Evolutionary conservation across 2,797 vertebrate species (phyloP).

Genomic region (Heliangelus exortis): DNA sequence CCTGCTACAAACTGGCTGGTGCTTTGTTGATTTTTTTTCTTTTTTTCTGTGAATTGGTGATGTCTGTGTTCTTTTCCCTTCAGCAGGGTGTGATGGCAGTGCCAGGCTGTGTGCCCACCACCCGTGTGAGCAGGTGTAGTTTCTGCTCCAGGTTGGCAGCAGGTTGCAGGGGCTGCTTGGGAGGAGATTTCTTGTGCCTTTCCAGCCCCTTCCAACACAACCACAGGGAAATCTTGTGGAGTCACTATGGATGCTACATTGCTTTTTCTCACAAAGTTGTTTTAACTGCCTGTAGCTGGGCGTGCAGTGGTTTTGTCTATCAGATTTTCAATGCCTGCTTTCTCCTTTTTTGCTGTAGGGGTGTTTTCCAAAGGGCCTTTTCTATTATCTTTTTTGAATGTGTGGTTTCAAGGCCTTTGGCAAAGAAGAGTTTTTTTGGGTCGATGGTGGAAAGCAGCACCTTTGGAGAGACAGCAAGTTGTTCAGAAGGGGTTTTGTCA

Average conservation of each 20-base stretch:
- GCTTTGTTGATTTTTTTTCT: background rate
- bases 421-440: background rate
- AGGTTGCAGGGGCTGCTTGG: background rate
- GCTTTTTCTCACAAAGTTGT: background rate
- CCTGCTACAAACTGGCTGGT: background rate
- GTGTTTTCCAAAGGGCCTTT: background rate
- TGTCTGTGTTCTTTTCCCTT: background rate
- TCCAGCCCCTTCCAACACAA: background rate
- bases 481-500: background rate
- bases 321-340: background rate
- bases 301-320: background rate
- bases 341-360: background rate
- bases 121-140: no score
- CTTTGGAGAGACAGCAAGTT: background rate
- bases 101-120: background rate
- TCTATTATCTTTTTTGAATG: background rate
- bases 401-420: background rate
- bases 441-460: background rate
- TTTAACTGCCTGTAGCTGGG: background rate
- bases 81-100: background rate
- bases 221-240: background rate
- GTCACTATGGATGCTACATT: background rate
- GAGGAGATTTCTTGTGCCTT: background rate
- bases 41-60: accelerated
- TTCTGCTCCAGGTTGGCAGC: background rate